Evolutionary conservation across 2,113 vertebrate genomes (phyloP).

Genomic region (Antechinus stuartii): DNA sequence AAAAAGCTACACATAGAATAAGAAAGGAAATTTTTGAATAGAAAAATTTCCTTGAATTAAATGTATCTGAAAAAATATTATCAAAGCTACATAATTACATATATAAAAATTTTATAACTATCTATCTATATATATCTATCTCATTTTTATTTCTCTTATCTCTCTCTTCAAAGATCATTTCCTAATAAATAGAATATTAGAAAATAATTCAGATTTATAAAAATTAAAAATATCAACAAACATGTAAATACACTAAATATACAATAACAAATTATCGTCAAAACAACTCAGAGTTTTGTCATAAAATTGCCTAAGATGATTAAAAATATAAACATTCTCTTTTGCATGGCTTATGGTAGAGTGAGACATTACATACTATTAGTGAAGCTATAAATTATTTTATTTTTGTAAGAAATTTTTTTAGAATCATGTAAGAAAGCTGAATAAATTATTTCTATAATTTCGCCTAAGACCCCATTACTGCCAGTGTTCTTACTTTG

Average conservation of each 20-base stretch:
- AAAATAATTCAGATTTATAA: no score
- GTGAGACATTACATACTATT: neutral
- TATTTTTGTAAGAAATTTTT: neutral
- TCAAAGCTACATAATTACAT: neutral
- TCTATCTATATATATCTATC: neutral
- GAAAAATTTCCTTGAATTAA: neutral
- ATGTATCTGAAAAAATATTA: neutral
- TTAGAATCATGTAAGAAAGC: neutral
- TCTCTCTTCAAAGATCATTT: neutral
- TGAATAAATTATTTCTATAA: neutral
- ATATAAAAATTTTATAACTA: neutral
- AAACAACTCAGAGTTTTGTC: no score
- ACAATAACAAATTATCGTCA: no score
- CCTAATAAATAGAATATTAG: neutral
- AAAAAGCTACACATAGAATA: neutral
- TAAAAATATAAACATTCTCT: neutral
- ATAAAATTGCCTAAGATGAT: neutral
- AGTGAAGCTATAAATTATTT: neutral
- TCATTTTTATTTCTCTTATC: no score
- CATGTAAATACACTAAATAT: no score
- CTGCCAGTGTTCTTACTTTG: neutral
- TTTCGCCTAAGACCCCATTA: neutral
- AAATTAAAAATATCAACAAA: no score
- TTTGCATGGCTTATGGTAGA: neutral
- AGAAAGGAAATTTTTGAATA: neutral